Base-by-base conservation (phyloP, 2,113 vertebrate species). In the Zosterops lateralis region DNA sequence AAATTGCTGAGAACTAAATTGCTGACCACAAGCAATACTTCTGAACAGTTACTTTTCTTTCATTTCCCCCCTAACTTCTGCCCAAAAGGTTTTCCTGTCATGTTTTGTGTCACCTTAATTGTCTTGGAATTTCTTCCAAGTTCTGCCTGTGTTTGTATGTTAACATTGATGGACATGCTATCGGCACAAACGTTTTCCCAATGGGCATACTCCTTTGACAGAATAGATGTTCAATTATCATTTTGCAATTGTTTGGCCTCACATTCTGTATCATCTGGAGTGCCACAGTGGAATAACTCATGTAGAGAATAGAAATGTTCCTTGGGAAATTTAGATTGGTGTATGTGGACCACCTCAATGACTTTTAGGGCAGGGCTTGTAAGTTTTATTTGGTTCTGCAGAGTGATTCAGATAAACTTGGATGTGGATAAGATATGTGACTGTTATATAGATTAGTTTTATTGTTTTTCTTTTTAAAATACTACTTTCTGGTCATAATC, bases 11-110 rank as follows among this genome's bases (percentile, higher is more conserved):
- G 50, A 54, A 28, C 57, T 53, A 19, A 25, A 32, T 26, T 66
- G 51, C 47, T 64, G 17, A 54, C 32, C 34, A 36, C 26, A 31
- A 54, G 50, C 14, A 80, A 45, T 11, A 14, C 51, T 87, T 88
- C 14, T 45, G 40, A 68, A 56, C 54, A 34, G 24, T 74, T 32
- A 4, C 8, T 15, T 50, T 21, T 13, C 20, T 15, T 3, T 24
- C 47, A 6, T 3, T 1, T 8, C 9, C 10, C 7, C 6, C 11
- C 14, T 9, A 22, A 12, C 16, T 72, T 83, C 50, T 76, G 31
- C 21, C 21, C 22, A 1, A 12, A 73, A 65, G 14, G 5, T 60
- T 42, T 64, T 54, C 28, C 10, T 47, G n/a, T n/a, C 0, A 0
- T 36, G 6, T 71, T 84, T 68, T 28, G 9, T 58, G 48, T 31